Base-by-base conservation (phyloP, 1,140 invertebrate genomes). In the Adelges cooleyi region DNA sequence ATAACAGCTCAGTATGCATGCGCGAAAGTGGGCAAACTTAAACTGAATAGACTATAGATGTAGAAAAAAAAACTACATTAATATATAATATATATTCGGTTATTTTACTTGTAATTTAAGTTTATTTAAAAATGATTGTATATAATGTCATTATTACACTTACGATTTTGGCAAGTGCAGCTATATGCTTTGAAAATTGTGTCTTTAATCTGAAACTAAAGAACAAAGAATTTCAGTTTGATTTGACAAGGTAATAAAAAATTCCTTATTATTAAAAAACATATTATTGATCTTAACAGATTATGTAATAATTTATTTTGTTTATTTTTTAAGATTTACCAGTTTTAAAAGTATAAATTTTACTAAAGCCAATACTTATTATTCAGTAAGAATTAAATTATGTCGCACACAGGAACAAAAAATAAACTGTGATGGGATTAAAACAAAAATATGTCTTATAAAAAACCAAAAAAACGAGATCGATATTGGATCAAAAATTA, bases 401-500 rank as follows among this genome's bases (percentile, higher is more conserved):
- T 62, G 56, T 33, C 10, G 20, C 18, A 46, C n/a, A 1, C 3
- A 48, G 9, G n/a, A 62, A 48, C n/a, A 20, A 17, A 1, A 9
- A 18, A 29, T 1, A 2, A 62, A 1, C 9, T 48, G 42, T 22
- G 18, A 62, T 29, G 56, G 56, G 20, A 33, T 33, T 3, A 29
- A 13, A 3, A 13, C 42, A 0, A 62, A 27, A 17, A 33, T 62
- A 29, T 62, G 56, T 20, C 33, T 62, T 2, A 13, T 59, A 11
- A 20, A 59, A 46, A 33, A 33, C n/a, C 18, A 62, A 20, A 62
- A 48, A 15, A 20, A 2, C 2, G 1, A 27, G 27, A 15, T 8
- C 13, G 23, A 46, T 27, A 48, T 62, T 20, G 56, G 56, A 62
- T 62, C 42, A 2, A 29, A 33, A 62, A 62, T 62, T 29, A 62